phyloP scores from a whole-genome alignment of 1,140 invertebrate genomes.

The Dermatophagoides farinae region DNA sequence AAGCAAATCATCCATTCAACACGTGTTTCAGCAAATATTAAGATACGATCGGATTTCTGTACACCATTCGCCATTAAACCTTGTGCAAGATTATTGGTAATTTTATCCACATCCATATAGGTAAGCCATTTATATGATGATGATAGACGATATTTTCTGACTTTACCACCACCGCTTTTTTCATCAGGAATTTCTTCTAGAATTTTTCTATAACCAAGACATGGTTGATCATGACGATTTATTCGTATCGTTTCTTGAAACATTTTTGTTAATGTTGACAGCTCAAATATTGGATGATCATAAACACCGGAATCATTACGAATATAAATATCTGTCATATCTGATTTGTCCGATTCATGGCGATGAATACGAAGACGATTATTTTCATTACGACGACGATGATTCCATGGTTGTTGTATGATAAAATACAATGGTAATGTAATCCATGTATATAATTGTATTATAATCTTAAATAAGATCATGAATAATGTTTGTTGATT shows the following conservation, averaged over 20 bases:
- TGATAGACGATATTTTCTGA: slow-evolving; percentile 64
- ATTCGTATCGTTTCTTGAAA: background rate
- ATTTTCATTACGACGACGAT: slow-evolving; percentile 11
- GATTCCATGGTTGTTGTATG: slow-evolving; percentile 62
- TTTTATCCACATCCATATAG: slow-evolving; percentile 51
- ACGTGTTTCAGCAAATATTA: slow-evolving; percentile 30
- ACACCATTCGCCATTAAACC: slow-evolving; percentile 22
- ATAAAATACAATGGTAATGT: slow-evolving; percentile 72
- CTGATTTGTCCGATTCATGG: too few species aligned
- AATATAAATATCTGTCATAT: slow-evolving; percentile 1
- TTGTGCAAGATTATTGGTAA: slow-evolving; percentile 45
- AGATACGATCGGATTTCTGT: slow-evolving; percentile 23
- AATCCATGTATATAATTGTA: slow-evolving; percentile 54
- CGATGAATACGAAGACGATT: background rate
- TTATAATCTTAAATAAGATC: slow-evolving; percentile 14
- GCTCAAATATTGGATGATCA: background rate
- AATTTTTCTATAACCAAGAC: slow-evolving; percentile 38
- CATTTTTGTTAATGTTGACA: background rate
- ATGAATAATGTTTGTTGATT: too few species aligned
- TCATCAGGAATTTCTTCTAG: slow-evolving; percentile 45
- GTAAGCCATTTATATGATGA: slow-evolving; percentile 69
- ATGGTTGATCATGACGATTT: background rate
- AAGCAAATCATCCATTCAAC: slow-evolving; percentile 31
- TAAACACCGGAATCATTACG: background rate
- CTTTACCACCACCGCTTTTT: slow-evolving; percentile 31